Conservation (phyloP, 2,888 invertebrate species). For the Himalopsyche tibetana region DNA sequence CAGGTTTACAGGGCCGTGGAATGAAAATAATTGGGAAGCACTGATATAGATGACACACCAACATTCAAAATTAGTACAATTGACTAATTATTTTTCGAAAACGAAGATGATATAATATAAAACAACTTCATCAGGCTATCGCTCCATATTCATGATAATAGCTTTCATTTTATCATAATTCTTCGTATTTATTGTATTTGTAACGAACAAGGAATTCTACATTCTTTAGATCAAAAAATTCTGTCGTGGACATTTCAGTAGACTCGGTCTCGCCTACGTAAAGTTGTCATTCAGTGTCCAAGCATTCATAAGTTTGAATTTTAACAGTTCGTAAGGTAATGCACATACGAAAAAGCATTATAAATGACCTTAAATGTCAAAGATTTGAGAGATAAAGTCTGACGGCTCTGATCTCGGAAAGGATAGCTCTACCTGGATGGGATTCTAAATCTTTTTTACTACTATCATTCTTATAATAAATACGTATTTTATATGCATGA, state of each 20-base stretch:
- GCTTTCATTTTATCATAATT: neutral
- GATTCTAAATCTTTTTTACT: slow-evolving; percentile 16
- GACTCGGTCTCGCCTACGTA: neutral
- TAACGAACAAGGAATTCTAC: slow-evolving; percentile 29
- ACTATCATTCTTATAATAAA: too few relatives aligned
- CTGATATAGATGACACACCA: too few relatives aligned
- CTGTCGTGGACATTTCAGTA: slow-evolving; percentile 16
- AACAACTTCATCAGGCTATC: too few relatives aligned
- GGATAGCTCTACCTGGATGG: slow-evolving; percentile 16
- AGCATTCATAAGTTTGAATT: slow-evolving; percentile 16
- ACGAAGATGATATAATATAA: too few relatives aligned
- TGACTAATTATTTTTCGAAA: too few relatives aligned
- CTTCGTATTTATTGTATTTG: slow-evolving; percentile 21
- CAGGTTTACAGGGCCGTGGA: too few relatives aligned
- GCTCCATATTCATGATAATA: neutral
- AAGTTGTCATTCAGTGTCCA: slow-evolving; percentile 7
- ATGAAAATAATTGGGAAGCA: too few relatives aligned
- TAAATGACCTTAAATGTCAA: slow-evolving; percentile 63
- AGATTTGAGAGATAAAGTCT: slow-evolving; percentile 63
- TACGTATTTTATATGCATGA: too few relatives aligned
- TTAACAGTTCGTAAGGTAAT: slow-evolving; percentile 52
- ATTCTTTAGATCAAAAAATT: slow-evolving; percentile 14
- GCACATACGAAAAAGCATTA: slow-evolving; percentile 61
- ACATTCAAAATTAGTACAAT: too few relatives aligned
- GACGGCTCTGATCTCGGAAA: slow-evolving; percentile 50